Conservation (phyloP, 2,888 invertebrate species). For the Petrolisthes manimaculis region DNA sequence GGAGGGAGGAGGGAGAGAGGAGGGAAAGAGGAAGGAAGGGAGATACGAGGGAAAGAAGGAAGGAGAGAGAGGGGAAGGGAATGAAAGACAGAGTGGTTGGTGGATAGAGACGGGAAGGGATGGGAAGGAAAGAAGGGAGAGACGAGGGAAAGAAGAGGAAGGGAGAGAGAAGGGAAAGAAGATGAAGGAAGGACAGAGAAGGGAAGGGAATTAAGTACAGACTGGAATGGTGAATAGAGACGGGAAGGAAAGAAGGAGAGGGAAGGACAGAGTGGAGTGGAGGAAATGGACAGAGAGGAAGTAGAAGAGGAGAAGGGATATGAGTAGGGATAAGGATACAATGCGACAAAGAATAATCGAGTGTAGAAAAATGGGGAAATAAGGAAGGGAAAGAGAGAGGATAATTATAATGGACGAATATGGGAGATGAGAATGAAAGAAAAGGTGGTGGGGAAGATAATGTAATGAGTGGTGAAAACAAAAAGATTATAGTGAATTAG, state of each 20-base stretch:
- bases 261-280: too few relatives aligned
- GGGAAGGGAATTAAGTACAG: too few relatives aligned
- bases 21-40: not conserved
- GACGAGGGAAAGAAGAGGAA: too few relatives aligned
- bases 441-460: too few relatives aligned
- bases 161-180: too few relatives aligned
- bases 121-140: too few relatives aligned
- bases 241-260: not conserved
- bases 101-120: not conserved
- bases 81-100: not conserved
- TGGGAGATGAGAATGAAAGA: too few relatives aligned
- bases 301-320: too few relatives aligned
- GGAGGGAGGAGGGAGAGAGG: not conserved
- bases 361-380: not conserved
- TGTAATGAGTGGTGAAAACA: too few relatives aligned
- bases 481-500: too few relatives aligned
- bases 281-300: too few relatives aligned
- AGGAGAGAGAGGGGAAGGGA: slow-evolving; percentile 16
- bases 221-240: not conserved
- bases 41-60: not conserved
- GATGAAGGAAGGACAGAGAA: too few relatives aligned
- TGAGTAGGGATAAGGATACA: not conserved
- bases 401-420: not conserved
- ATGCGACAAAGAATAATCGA: not conserved
- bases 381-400: not conserved